Evolutionary conservation across 2,888 invertebrate genomes (phyloP).

Genomic region (Trichopoda pennipes): DNA sequence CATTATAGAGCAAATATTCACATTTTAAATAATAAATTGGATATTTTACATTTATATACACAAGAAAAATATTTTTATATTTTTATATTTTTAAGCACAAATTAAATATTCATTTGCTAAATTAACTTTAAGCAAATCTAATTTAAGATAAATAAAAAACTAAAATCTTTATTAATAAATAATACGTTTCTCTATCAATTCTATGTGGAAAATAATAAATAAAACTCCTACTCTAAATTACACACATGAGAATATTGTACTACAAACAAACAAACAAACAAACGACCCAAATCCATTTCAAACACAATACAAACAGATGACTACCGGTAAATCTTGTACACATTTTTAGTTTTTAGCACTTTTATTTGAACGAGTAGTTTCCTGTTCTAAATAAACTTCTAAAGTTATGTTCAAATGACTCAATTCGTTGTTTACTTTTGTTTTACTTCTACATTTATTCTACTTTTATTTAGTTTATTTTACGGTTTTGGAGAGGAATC

Average conservation of each 20-base stretch:
- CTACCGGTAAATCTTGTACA: conserved; percentile 28
- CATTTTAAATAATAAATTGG: too few species aligned
- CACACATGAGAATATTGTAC: conserved; percentile 14
- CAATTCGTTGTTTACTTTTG: not conserved
- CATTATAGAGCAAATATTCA: too few species aligned
- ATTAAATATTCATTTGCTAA: too few species aligned
- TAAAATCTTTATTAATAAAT: too few species aligned
- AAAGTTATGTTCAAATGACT: conserved; percentile 4
- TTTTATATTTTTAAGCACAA: too few species aligned
- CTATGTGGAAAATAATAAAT: too few species aligned
- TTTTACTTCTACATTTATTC: conserved; percentile 8
- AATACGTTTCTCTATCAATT: too few species aligned
- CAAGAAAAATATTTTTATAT: too few species aligned
- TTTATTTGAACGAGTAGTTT: not conserved
- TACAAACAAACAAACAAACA: conserved; percentile 6
- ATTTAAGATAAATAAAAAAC: too few species aligned
- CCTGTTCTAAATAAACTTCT: not conserved
- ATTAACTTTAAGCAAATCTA: too few species aligned
- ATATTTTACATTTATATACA: too few species aligned
- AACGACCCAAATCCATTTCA: not conserved
- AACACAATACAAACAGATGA: conserved; percentile 29
- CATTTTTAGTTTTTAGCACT: conserved; percentile 7
- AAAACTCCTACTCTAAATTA: not conserved
- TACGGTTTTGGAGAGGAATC: not conserved
- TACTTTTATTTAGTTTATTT: conserved; percentile 18